Base-by-base conservation (phyloP, 2,888 invertebrate genomes). In the Hypena proboscidalis region DNA sequence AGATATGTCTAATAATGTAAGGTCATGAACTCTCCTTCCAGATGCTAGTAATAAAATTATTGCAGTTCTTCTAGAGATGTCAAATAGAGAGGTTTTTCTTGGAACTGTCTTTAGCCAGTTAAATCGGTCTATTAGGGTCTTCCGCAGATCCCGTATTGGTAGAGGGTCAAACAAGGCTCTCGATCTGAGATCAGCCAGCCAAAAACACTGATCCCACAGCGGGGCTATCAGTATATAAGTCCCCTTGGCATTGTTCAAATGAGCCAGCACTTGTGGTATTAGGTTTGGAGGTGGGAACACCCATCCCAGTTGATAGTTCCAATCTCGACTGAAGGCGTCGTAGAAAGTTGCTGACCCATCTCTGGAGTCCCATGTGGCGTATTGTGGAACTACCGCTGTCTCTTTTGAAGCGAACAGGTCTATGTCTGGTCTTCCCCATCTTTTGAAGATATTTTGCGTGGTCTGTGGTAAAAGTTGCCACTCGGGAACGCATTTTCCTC, bases 401-500 rank as follows among this genome's bases (percentile, higher is more conserved):
- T 26, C 19, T 33, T 19, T 15, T 11, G 27, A 9, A 4, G 38
- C 31, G 25, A 31, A 31, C 4, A 33, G 29, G 15, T 40, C 34
- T 4, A 40, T n/a, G 9, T 40, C 33, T 10, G 33, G 33, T 3
- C 27, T 23, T 4, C 22, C 40, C 33, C 27, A 40, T 6, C 3
- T 21, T 22, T n/a, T 7, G 23, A 40, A 40, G n/a, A 34, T 9
- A 1, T 10, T 14, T 9, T 40, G 11, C 26, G 40, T 22, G 17
- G 34, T 29, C 11, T 6, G 27, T 2, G 33, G 27, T 6, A 31
- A n/a, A 0, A 64, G 41, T 17, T 58, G 62, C 63, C 58, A 67
- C 20, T 61, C 59, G 6, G 60, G 46, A 1, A 50, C 27, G 1
- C 15, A 13, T 11, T 31, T 8, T 4, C 17, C 13, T 2, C 52